Percentiles rank a stretch among this genome's conserved stretches.
Evolutionary conservation across 1,140 invertebrate genomes (phyloP).

Genomic region (Drosophila leontia): DNA sequence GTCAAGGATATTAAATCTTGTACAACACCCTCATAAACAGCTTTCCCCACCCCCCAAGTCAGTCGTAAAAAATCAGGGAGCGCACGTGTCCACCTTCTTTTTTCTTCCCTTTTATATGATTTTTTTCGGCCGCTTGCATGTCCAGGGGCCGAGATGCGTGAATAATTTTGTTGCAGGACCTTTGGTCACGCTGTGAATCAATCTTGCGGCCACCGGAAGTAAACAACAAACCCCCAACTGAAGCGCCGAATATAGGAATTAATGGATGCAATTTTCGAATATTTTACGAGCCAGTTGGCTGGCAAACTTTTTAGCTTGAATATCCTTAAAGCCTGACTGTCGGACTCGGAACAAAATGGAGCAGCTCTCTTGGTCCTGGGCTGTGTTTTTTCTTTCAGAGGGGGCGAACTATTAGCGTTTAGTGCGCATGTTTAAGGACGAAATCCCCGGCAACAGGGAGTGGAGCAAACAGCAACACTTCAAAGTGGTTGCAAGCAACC

Average conservation of each 20-base stretch:
- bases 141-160: slow-evolving; percentile 66
- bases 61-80: slow-evolving; percentile 59
- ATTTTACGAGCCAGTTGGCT: slow-evolving; percentile 41
- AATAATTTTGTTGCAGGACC: slow-evolving; percentile 78
- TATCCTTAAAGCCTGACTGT: slow-evolving; percentile 21
- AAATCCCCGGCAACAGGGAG: slow-evolving; percentile 58
- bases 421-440: slow-evolving; percentile 78
- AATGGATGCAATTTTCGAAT: slow-evolving; percentile 66
- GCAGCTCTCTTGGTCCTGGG: slow-evolving; percentile 42
- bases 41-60: background rate
- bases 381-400: slow-evolving; percentile 17
- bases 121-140: slow-evolving; percentile 58
- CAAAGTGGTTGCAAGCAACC: slow-evolving; percentile 81
- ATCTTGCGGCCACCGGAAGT: slow-evolving; percentile 76
- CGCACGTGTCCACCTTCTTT: slow-evolving; percentile 47
- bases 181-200: slow-evolving; percentile 84
- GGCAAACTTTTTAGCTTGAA: slow-evolving; percentile 22
- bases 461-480: slow-evolving; percentile 74
- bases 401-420: slow-evolving; percentile 77
- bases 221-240: slow-evolving; percentile 42
- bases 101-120: slow-evolving; percentile 45
- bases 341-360: slow-evolving; percentile 67
- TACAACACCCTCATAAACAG: slow-evolving; percentile 50
- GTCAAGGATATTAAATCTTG: slow-evolving; percentile 52
- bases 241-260: slow-evolving; percentile 30